Evolutionary conservation across 2,113 vertebrate genomes (phyloP), one percentile per base, ranked within the genome.

Genomic region (Plotosus lineatus): DNA sequence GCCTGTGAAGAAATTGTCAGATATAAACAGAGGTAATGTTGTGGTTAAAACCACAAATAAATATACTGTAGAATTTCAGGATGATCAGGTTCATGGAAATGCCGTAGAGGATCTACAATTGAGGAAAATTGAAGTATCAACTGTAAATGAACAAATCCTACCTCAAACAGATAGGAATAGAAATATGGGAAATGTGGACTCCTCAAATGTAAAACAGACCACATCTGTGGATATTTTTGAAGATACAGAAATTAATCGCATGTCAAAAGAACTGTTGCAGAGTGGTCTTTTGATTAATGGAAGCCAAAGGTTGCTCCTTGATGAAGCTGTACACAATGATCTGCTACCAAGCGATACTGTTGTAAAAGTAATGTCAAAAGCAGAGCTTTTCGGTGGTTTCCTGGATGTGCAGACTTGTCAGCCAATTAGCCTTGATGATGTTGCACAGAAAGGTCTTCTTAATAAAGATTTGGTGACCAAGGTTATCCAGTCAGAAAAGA

Each of bases 311-410:
- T 89, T 99, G 46, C 92, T 97, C n/a, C 91, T 98, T 31, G 94
- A 96, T 46, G 93, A 98, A 81, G 96, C 96, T 0, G 81, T 97
- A 44, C 90, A 92, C 12, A 85, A 83, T 1, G 95, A 96, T 0
- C 71, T 92, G 4, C 89, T 99, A 33, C 89, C 96, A 5, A 92
- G 94, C 1, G 94, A 96, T 74, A 92, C 94, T 0, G 97, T 96
- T 2, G 91, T 98, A 65, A 95, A 94, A n/a, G 86, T 98, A 7
- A 94, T 98, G 95, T 94, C 91, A 83, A 90, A 91, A 80, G 90
- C 96, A 80, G 90, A 89, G 68, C 91, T 97, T 86, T 98, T 99
- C 87, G 94, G 91, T 3, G 96, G 98, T 44, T 99, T 99, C 89
- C 89, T 98, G 56, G 96, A 98, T 82, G 84, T 92, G 0, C 89